Conservation (phyloP, 1,140 invertebrate species). For the Contarinia nasturtii region DNA sequence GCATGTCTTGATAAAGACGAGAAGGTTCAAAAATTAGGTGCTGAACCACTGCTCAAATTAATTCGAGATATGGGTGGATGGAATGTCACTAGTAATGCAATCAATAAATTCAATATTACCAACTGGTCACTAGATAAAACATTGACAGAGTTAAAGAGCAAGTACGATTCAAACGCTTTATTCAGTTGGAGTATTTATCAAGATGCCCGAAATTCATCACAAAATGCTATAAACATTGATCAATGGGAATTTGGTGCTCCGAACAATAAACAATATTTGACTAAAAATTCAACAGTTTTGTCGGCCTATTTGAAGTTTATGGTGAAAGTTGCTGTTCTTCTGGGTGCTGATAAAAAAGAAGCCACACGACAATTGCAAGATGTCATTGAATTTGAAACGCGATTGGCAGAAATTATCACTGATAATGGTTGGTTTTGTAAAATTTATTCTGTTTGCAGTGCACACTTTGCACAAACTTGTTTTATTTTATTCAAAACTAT, state of each 20-base stretch:
- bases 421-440: conserved; percentile 83
- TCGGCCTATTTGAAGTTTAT: conserved; percentile 81
- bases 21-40: conserved; percentile 65
- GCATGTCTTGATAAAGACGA: conserved; percentile 88
- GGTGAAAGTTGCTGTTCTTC: conserved; percentile 71
- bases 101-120: conserved; percentile 32
- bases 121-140: conserved; percentile 58
- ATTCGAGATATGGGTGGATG: conserved; percentile 56
- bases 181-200: conserved; percentile 84
- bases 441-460: too few species aligned
- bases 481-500: too few species aligned
- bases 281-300: conserved; percentile 68
- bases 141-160: conserved; percentile 65
- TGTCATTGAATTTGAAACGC: conserved; percentile 76
- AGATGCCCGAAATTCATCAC: conserved; percentile 79
- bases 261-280: conserved; percentile 80
- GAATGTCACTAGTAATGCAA: conserved; percentile 33
- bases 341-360: conserved; percentile 65
- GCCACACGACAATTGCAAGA: conserved; percentile 37
- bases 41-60: conserved; percentile 59
- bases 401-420: conserved; percentile 72
- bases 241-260: conserved; percentile 83
- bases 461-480: too few species aligned
- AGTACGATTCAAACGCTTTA: conserved; percentile 70
- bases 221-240: conserved; percentile 78